These are phyloP conservation scores for Mastomys natalensis DNA, from an alignment of 2,113 vertebrate species.

Conservation along the genomic window DNA sequence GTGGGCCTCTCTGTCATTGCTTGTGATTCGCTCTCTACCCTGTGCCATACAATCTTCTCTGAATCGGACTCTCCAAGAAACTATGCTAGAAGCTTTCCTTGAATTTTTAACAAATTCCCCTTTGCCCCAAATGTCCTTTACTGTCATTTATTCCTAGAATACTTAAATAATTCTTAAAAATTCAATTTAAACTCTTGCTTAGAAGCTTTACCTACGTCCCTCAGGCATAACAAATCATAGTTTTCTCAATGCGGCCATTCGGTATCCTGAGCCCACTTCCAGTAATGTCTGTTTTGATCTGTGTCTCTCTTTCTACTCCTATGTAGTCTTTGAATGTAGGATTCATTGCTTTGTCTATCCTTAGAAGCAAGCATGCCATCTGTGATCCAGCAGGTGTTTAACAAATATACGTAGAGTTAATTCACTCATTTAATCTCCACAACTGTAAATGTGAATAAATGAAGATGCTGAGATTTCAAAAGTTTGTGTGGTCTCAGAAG, in stretches of 20 bases:
- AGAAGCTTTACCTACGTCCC: neutral
- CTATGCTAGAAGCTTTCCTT: neutral
- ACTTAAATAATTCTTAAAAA: constrained; percentile 6
- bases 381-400: constrained; percentile 29
- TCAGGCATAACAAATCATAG: neutral
- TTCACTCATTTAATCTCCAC: constrained; percentile 40
- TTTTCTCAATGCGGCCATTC: neutral
- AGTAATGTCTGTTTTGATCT: constrained; percentile 42
- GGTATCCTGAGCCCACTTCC: neutral
- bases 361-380: neutral
- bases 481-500: neutral
- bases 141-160: neutral
- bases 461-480: neutral
- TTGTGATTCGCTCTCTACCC: neutral
- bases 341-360: neutral
- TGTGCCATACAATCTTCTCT: neutral
- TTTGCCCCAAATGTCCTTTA: neutral
- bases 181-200: constrained; percentile 5
- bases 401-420: constrained; percentile 49
- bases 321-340: neutral
- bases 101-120: neutral
- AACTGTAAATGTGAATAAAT: constrained; percentile 22
- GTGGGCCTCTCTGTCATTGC: neutral
- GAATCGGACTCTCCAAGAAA: neutral
- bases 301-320: neutral